Percentiles rank a stretch among this genome's conserved stretches.
These are phyloP conservation scores for Neoarius graeffei DNA, from an alignment of 2,113 vertebrate genomes.

Conservation along the genomic window DNA sequence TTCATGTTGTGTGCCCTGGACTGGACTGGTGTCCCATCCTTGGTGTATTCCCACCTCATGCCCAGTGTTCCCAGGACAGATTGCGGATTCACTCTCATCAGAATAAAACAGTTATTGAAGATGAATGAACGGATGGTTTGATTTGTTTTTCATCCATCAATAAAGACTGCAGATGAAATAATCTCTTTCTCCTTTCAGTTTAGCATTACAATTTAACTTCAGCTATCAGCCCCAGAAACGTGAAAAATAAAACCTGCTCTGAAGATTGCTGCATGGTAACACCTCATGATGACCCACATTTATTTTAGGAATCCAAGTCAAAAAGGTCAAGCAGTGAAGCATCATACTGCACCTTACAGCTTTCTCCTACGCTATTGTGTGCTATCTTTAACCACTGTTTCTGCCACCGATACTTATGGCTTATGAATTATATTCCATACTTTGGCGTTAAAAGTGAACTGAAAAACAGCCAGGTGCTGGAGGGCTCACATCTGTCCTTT, in stretches of 20 bases:
- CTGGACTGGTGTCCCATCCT: not conserved
- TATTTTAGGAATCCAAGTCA: not conserved
- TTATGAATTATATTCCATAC: slow-evolving; percentile 52
- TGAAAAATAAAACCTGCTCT: not conserved
- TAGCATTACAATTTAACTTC: not conserved
- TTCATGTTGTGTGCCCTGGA: not conserved
- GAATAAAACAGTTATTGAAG: not conserved
- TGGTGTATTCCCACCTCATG: not conserved
- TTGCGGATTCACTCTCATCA: not conserved
- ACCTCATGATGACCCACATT: not conserved
- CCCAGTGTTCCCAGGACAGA: not conserved
- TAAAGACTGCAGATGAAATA: not conserved
- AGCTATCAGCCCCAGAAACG: not conserved
- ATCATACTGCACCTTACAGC: slow-evolving; percentile 11
- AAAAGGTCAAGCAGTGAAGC: slow-evolving; percentile 15
- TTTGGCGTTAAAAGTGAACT: slow-evolving; percentile 67
- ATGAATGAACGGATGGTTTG: not conserved
- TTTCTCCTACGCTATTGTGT: slow-evolving; percentile 48
- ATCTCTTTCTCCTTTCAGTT: not conserved
- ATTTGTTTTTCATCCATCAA: not conserved
- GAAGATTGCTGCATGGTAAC: not conserved
- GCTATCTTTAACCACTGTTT: slow-evolving; percentile 42
- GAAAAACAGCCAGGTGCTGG: slow-evolving; percentile 68
- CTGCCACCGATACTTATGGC: slow-evolving; percentile 31
- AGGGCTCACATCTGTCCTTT: slow-evolving; percentile 61